Percentiles rank a stretch among this genome's conserved stretches.
Conservation (phyloP, 2,113 vertebrate genomes). For the Camelus dromedarius region DNA sequence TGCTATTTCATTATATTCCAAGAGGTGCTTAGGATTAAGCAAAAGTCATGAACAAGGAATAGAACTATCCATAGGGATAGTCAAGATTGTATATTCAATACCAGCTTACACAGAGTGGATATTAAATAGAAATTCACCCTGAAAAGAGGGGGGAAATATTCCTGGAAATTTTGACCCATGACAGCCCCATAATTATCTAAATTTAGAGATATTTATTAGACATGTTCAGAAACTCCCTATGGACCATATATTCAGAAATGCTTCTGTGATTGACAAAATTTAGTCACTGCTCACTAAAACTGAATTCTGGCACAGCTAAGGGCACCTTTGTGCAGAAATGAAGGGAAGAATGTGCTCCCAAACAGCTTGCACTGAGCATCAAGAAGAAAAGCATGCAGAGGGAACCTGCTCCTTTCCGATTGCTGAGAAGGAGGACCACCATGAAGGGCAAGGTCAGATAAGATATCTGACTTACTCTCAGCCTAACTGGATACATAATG, state of each 20-base stretch:
- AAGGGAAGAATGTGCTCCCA: neutral
- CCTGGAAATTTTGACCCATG: neutral
- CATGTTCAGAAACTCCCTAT: constrained; percentile 2
- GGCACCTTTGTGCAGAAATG: neutral
- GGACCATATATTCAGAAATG: neutral
- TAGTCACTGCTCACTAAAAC: neutral
- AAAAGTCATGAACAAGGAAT: neutral
- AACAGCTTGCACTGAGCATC: neutral
- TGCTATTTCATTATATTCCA: neutral
- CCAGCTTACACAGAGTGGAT: neutral
- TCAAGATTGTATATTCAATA: neutral
- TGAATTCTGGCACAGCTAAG: neutral
- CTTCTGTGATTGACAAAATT: constrained; percentile 3
- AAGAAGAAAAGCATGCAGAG: neutral
- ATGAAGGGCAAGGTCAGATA: neutral
- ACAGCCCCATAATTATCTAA: neutral
- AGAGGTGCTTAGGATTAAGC: neutral
- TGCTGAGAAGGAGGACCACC: neutral
- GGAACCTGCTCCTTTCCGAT: neutral
- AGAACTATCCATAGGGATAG: neutral
- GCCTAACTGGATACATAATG: neutral
- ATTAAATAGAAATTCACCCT: neutral
- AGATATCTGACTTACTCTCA: neutral
- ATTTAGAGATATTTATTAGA: neutral
- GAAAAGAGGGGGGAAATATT: neutral